Percentiles rank a stretch among this genome's conserved stretches.
phyloP scores from a whole-genome alignment of 92 coral and sea anemone species.

The Epizoanthus stellaris region DNA sequence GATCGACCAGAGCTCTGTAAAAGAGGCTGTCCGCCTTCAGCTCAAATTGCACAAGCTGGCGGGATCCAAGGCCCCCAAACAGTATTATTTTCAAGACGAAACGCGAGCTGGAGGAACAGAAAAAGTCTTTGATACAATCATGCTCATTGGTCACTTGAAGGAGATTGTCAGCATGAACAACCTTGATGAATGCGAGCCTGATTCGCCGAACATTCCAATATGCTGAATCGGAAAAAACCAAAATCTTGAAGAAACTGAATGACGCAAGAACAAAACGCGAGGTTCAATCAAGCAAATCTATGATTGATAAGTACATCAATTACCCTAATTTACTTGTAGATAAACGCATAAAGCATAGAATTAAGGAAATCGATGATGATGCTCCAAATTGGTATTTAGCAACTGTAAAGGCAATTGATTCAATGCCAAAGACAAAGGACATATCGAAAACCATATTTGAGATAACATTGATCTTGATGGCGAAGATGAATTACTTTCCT shows the following conservation, averaged over 20 bases:
- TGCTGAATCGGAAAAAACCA: background rate
- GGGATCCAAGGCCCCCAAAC: constrained; percentile 32
- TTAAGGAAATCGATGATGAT: constrained; percentile 14
- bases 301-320: background rate
- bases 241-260: background rate
- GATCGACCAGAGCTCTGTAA: no score
- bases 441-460: background rate
- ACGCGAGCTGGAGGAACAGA: constrained; percentile 9
- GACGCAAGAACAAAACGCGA: constrained; percentile 13
- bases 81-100: constrained; percentile 10
- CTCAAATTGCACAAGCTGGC: constrained; percentile 26
- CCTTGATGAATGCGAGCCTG: background rate
- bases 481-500: constrained; percentile 4
- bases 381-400: constrained; percentile 17
- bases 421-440: background rate
- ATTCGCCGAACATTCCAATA: background rate
- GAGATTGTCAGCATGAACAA: constrained; percentile 14
- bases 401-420: constrained; percentile 9
- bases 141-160: background rate
- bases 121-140: background rate
- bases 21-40: constrained; percentile 18
- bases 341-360: constrained; percentile 15
- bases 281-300: background rate
- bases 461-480: constrained; percentile 6
- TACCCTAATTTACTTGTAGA: background rate